Percentiles rank a stretch among this genome's conserved stretches.
Conservation (phyloP, 2,113 vertebrate species). For the Crypturellus undulatus region DNA sequence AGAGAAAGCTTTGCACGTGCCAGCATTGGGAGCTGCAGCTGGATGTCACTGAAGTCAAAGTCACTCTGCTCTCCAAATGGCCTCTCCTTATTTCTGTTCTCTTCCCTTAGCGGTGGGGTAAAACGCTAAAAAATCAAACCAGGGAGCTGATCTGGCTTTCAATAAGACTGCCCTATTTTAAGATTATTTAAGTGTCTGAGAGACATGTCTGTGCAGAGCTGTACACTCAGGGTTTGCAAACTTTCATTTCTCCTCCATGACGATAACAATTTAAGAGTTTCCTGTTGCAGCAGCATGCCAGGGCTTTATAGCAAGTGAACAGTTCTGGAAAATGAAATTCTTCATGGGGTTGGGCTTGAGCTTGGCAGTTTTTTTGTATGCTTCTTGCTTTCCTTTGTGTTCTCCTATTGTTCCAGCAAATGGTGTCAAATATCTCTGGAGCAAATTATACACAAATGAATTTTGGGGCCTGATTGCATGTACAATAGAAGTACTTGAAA, state of each 20-base stretch:
- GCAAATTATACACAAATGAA: not conserved
- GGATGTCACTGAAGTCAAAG: not conserved
- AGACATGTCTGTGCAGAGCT: not conserved
- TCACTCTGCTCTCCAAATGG: not conserved
- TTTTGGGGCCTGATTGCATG: not conserved
- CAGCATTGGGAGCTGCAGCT: not conserved
- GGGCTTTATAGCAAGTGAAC: not conserved
- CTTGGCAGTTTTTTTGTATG: not conserved
- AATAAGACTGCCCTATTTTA: not conserved
- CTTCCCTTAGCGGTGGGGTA: not conserved
- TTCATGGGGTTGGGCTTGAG: not conserved
- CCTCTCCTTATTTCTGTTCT: not conserved
- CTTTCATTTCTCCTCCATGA: not conserved
- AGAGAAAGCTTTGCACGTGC: not conserved
- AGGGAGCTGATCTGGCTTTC: not conserved
- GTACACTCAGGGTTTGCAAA: not conserved
- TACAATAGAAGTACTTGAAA: not conserved
- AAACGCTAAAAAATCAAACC: not conserved
- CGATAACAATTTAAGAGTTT: not conserved
- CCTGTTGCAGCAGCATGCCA: not conserved
- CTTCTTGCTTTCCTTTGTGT: not conserved
- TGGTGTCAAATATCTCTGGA: not conserved
- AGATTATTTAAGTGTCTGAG: not conserved
- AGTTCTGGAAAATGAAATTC: not conserved
- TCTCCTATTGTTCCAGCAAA: not conserved